Base-by-base conservation (phyloP, 2,888 invertebrate species). In the Clivina fossor region DNA sequence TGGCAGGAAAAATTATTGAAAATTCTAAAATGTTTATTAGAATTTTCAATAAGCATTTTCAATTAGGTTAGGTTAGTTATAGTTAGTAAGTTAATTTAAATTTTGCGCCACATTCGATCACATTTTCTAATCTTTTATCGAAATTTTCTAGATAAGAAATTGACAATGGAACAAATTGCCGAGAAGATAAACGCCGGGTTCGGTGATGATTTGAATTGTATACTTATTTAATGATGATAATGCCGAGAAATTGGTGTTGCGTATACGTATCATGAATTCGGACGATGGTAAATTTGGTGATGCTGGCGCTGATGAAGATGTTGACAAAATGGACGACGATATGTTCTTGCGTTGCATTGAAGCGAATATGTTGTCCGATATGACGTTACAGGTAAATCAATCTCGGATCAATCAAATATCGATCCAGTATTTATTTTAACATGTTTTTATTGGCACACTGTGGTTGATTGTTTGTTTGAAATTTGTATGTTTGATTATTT, bases 171-270 rank as follows among this genome's bases (percentile, higher is more conserved):
- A 78, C 95, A 96, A 72, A 99, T 99, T 68, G 96, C 98, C 0
- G 98, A 99, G 74, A 98, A 98, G 74, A 98, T 99, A 49, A 97
- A 97, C 69, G 93, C 94, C 44, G 97, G 97, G 4, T 99, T 99
- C 71, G 99, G 99, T 40, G 97, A 99, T 71, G 99, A 99, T 76
- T 80, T 99, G 61, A 98, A 98, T 71, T 98, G 98, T 69, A 99
- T 99, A n/a, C n/a, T n/a, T n/a, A 59, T 99, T 99, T 78, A 99
- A 99, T 70, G 99, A 99, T 73, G 99, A 99, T 74, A 99, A 99
- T 73, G 97, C 98, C 0, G 99, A 99, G 69, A 98, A 99, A 71
- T 78, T 99, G 43, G 98, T 99, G 0, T 78, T 99, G 49, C 90
- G 99, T 63, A 94, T 99, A 62, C 84, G 99, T 65, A 97, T 99